These are phyloP conservation scores for Lycopodina hypogea DNA, from an alignment of 37 sponge, comb jelly and placozoan genomes.

Conservation along the genomic window DNA sequence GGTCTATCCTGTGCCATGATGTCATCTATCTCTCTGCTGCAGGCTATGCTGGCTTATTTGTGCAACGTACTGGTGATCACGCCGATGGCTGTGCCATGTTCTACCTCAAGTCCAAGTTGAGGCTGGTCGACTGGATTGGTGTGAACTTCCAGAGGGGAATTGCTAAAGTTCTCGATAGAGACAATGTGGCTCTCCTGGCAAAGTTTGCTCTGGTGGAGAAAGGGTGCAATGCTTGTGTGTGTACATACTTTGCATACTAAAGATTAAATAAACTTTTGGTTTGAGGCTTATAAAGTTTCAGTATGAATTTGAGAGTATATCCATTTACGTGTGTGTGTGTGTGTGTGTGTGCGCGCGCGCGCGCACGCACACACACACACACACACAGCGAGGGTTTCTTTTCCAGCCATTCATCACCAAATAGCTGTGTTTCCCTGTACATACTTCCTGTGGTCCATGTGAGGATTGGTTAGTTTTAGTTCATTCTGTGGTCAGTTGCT, in stretches of 20 bases:
- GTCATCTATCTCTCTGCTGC: neutral
- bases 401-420: no score
- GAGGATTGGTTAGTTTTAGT: no score
- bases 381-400: no score
- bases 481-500: no score
- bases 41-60: conserved; percentile 76
- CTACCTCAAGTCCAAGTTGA: conserved; percentile 38
- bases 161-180: conserved; percentile 57
- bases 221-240: neutral
- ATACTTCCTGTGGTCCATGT: no score
- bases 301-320: neutral
- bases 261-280: no score
- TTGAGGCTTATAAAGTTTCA: no score
- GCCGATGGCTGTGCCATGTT: conserved; percentile 91
- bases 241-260: neutral
- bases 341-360: no score
- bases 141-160: conserved; percentile 57
- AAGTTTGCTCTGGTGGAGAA: conserved; percentile 19
- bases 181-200: conserved; percentile 80
- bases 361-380: no score
- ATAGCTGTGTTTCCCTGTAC: no score
- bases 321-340: no score
- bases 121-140: conserved; percentile 29
- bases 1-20: no score
- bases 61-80: conserved; percentile 70